Percentiles rank a stretch among this genome's conserved stretches.
phyloP scores from a whole-genome alignment of 37 sponge, comb jelly and placozoan genomes.

The Diacarnus erythraeanus region DNA sequence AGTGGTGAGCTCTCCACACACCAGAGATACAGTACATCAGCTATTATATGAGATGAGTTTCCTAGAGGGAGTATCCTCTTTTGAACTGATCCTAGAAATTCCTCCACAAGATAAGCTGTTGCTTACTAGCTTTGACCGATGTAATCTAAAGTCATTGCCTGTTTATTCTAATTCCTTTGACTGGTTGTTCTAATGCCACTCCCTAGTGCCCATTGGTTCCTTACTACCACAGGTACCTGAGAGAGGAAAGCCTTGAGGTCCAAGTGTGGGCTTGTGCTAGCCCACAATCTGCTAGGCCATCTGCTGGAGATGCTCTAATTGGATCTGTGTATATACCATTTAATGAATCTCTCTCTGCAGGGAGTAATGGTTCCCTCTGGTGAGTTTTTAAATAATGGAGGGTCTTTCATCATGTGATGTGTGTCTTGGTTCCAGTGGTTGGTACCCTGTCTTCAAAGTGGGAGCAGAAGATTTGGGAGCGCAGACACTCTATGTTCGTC shows the following conservation, averaged over 20 bases:
- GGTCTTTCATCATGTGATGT: too few relatives aligned
- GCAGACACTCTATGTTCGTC: constrained; percentile 29
- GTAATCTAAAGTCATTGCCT: too few relatives aligned
- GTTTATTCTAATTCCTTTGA: too few relatives aligned
- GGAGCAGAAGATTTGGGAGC: constrained; percentile 46
- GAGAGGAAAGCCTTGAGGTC: constrained; percentile 78
- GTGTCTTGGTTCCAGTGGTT: constrained; percentile 43
- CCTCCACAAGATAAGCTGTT: too few relatives aligned
- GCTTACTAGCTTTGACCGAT: too few relatives aligned
- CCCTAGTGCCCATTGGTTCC: background rate
- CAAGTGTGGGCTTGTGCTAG: constrained; percentile 65
- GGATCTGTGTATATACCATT: constrained; percentile 60
- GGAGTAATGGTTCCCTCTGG: too few relatives aligned
- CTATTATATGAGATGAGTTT: too few relatives aligned
- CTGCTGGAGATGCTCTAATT: constrained; percentile 46
- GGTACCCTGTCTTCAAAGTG: constrained; percentile 67
- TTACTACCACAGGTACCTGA: constrained; percentile 68
- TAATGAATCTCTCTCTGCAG: background rate
- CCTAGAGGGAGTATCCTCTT: too few relatives aligned
- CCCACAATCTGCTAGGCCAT: constrained; percentile 19
- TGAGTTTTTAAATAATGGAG: too few relatives aligned
- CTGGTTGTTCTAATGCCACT: too few relatives aligned
- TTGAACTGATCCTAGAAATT: too few relatives aligned
- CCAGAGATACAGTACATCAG: too few relatives aligned
- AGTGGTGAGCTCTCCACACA: constrained; percentile 47